Percentiles rank a stretch among this genome's conserved stretches.
Evolutionary conservation across 2,113 vertebrate genomes (phyloP).

Genomic region (Strigops habroptila): DNA sequence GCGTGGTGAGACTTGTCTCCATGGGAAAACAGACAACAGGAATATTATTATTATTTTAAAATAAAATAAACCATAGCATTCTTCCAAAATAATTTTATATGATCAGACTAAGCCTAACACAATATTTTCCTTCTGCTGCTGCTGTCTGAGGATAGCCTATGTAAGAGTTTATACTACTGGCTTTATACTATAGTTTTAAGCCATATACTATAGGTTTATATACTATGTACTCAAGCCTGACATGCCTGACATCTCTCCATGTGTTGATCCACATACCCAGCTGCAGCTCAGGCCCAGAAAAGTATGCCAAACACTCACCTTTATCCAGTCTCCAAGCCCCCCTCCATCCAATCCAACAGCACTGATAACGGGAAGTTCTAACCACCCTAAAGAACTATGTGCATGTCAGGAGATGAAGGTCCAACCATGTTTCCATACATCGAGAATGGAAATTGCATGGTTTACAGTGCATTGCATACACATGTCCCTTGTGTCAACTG

Average conservation of each 20-base stretch:
- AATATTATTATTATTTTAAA: not conserved
- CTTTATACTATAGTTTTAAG: not conserved
- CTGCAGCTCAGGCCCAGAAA: not conserved
- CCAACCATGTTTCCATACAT: fast-evolving
- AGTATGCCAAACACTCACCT: not conserved
- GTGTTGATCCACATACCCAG: not conserved
- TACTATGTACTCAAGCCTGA: not conserved
- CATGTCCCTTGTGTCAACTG: fast-evolving
- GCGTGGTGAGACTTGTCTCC: not conserved
- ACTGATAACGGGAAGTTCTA: fast-evolving
- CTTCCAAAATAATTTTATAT: not conserved
- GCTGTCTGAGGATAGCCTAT: not conserved
- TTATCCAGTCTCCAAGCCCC: not conserved
- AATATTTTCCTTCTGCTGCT: not conserved
- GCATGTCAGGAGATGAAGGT: not conserved
- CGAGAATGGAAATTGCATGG: fast-evolving
- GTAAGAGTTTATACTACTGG: not conserved
- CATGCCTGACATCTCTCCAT: too few relatives aligned
- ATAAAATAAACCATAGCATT: not conserved
- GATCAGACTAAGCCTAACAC: not conserved
- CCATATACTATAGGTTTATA: not conserved
- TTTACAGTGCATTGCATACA: not conserved
- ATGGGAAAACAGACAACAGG: not conserved
- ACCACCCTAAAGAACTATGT: not conserved
- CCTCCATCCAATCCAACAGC: not conserved